Evolutionary conservation across 1,140 invertebrate genomes (phyloP).

Genomic region (Drosophila micromelanica): DNA sequence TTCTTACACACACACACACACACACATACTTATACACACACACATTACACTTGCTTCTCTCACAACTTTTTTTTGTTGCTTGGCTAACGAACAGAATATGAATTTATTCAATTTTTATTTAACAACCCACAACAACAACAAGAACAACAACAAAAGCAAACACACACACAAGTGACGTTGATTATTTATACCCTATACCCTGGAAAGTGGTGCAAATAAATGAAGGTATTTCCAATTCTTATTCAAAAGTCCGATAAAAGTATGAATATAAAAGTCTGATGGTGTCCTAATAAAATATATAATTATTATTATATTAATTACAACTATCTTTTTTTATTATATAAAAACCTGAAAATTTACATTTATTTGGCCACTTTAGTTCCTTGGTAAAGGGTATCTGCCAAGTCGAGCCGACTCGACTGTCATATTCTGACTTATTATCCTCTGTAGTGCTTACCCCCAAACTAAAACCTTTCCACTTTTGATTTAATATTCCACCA

Average conservation of each 20-base stretch:
- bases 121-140: constrained; percentile 15
- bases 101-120: constrained; percentile 34
- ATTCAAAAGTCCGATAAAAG: too few relatives aligned
- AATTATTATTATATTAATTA: too few relatives aligned
- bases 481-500: constrained; percentile 6
- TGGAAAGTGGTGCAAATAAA: constrained; percentile 9
- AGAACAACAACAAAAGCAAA: constrained; percentile 17
- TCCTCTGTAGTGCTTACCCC: constrained; percentile 18
- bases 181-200: constrained; percentile 46
- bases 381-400: constrained; percentile 13
- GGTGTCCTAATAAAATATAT: too few relatives aligned
- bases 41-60: constrained; percentile 59
- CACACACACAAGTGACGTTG: constrained; percentile 23
- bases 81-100: constrained; percentile 42
- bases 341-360: too few relatives aligned
- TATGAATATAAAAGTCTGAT: too few relatives aligned
- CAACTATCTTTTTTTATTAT: too few relatives aligned
- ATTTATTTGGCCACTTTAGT: too few relatives aligned
- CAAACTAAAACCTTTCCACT: background rate
- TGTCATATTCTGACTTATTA: constrained; percentile 6
- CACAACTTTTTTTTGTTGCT: constrained; percentile 34
- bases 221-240: background rate
- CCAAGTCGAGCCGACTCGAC: constrained; percentile 7
- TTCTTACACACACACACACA: background rate
- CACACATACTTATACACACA: constrained; percentile 15